A percentile compares a stretch with the other conserved stretches of the same genome.
Evolutionary conservation across 1,140 invertebrate genomes (phyloP).

Genomic region (Brachionus plicatilis): DNA sequence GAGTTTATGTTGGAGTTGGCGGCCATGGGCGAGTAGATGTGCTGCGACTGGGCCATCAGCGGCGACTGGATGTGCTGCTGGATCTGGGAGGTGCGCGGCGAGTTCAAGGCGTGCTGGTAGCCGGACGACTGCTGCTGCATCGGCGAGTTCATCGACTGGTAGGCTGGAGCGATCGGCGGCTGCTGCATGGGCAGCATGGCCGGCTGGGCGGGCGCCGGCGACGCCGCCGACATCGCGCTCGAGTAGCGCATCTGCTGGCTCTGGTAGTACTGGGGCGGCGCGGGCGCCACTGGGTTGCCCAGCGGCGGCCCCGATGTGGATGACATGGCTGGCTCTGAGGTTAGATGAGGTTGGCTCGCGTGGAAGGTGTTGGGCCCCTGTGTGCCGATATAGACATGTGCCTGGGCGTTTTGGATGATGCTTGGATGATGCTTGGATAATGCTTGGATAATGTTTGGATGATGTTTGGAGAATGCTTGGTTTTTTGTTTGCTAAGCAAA

Average conservation of each 20-base stretch:
- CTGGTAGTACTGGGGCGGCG: background rate
- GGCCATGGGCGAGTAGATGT: slow-evolving; percentile 9
- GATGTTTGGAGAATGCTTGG: background rate
- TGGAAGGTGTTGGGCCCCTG: background rate
- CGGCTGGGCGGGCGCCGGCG: background rate
- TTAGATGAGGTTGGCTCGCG: background rate
- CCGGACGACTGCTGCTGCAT: background rate
- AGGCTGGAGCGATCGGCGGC: background rate
- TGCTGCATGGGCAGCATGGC: background rate
- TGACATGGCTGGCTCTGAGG: background rate
- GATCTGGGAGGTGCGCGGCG: background rate
- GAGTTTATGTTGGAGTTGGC: slow-evolving; percentile 7
- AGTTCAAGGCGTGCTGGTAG: background rate
- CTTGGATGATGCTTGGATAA: background rate
- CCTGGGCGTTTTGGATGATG: background rate
- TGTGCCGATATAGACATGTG: background rate
- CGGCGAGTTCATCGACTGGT: slow-evolving; percentile 4
- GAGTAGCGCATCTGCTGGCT: slow-evolving; percentile 16
- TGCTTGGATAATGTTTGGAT: background rate
- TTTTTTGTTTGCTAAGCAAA: background rate
- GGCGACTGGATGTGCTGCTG: slow-evolving; percentile 22
- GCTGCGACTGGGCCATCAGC: slow-evolving; percentile 19
- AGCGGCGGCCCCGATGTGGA: background rate
- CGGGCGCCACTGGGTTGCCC: background rate
- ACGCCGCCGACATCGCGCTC: slow-evolving; percentile 15